phyloP scores from a whole-genome alignment of 2,113 vertebrate species.

The Nerophis lumbriciformis region DNA sequence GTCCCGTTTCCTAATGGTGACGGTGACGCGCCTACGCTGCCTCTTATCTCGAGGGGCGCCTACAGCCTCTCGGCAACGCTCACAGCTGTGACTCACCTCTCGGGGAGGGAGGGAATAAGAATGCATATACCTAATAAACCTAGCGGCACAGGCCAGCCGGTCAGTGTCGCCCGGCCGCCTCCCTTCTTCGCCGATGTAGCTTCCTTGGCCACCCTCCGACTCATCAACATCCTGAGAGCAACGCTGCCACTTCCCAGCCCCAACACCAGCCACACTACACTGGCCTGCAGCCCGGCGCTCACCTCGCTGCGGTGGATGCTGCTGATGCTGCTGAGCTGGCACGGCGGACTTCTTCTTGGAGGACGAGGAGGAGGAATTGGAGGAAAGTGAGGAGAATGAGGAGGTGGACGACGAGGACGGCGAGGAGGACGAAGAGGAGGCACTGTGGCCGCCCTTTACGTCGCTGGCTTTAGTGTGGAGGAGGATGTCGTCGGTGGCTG shows the following conservation, averaged over 20 bases:
- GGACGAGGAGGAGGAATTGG: conserved; percentile 77
- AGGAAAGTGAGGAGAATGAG: conserved; percentile 70
- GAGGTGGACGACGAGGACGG: conserved; percentile 73
- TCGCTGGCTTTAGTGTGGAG: conserved; percentile 90
- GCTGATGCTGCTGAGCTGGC: conserved; percentile 76
- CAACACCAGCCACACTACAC: conserved; percentile 58
- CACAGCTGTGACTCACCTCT: conserved; percentile 78
- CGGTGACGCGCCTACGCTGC: conserved; percentile 55
- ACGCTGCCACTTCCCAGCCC: conserved; percentile 54
- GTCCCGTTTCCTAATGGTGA: conserved; percentile 67
- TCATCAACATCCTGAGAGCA: conserved; percentile 67
- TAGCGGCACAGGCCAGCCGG: conserved; percentile 72
- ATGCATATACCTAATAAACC: conserved; percentile 83
- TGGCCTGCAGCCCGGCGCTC: conserved; percentile 68
- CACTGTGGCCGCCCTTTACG: conserved; percentile 74
- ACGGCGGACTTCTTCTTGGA: conserved; percentile 75
- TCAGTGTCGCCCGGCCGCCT: conserved; percentile 71
- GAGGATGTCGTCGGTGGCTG: conserved; percentile 89
- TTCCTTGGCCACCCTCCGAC: conserved; percentile 64
- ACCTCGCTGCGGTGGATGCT: conserved; percentile 91
- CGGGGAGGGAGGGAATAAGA: conserved; percentile 79
- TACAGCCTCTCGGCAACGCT: conserved; percentile 76
- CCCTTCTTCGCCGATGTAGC: conserved; percentile 73
- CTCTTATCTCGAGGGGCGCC: conserved; percentile 60
- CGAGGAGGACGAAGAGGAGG: conserved; percentile 68